These are phyloP conservation scores for Tinea pellionella DNA, from an alignment of 2,888 invertebrate genomes.

Conservation along the genomic window DNA sequence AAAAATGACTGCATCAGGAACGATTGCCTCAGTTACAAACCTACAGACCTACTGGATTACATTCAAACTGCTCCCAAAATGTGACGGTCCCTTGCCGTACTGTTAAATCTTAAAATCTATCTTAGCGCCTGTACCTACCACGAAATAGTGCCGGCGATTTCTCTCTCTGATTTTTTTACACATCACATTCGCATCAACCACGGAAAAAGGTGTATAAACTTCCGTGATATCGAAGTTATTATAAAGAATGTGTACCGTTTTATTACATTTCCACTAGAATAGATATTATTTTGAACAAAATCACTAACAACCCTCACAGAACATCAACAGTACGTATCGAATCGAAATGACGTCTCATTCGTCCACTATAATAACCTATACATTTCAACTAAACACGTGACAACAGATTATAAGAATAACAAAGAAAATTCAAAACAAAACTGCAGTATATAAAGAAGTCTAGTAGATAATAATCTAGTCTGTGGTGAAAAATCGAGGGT, in stretches of 20 bases:
- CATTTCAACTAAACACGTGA: conserved; percentile 23
- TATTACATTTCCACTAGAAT: not conserved
- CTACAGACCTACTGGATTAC: too few species aligned
- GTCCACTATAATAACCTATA: conserved; percentile 52
- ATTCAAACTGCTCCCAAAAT: too few species aligned
- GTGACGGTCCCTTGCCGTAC: too few species aligned
- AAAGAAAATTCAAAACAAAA: not conserved
- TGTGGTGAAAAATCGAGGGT: conserved; percentile 25
- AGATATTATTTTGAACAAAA: not conserved
- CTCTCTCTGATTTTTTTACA: too few species aligned
- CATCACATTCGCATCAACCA: too few species aligned
- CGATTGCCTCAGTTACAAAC: too few species aligned
- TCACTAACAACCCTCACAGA: conserved; percentile 10
- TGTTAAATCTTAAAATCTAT: too few species aligned
- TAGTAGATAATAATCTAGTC: conserved; percentile 17
- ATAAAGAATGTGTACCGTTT: not conserved
- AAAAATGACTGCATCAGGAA: too few species aligned
- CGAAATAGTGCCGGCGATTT: too few species aligned
- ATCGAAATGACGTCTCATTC: conserved; percentile 65
- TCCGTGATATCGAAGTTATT: too few species aligned
- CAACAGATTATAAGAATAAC: conserved; percentile 23
- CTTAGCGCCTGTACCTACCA: too few species aligned
- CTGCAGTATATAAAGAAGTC: conserved; percentile 19
- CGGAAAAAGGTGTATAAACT: too few species aligned
- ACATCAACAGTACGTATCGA: conserved; percentile 41